These are phyloP conservation scores for Archilochus colubris DNA, from an alignment of 2,113 vertebrate species.

Conservation along the genomic window DNA sequence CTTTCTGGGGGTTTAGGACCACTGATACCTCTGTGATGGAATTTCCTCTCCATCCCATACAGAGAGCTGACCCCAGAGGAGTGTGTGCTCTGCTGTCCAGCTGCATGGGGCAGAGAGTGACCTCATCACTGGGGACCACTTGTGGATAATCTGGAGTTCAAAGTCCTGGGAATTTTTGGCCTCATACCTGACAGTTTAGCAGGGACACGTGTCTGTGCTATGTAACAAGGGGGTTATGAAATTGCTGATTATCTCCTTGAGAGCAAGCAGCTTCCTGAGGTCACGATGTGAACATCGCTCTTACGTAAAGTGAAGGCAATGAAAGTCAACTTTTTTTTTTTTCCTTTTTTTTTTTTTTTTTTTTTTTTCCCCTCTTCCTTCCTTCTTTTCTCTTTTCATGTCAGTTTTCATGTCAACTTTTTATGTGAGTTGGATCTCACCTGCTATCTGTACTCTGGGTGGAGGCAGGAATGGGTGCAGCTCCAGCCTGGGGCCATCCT, in stretches of 20 bases:
- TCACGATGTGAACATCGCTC: background rate
- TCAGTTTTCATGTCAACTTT: background rate
- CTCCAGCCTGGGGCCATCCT: conserved; percentile 18
- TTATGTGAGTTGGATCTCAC: background rate
- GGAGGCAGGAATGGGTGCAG: background rate
- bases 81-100: fast-evolving
- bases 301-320: background rate
- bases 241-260: background rate
- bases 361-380: background rate
- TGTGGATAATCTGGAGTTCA: background rate
- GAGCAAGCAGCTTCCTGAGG: background rate
- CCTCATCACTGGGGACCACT: background rate
- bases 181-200: background rate
- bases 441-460: background rate
- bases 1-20: background rate
- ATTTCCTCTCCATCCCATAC: background rate
- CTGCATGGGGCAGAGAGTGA: fast-evolving
- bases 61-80: background rate
- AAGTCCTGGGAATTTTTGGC: background rate
- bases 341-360: background rate
- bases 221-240: conserved; percentile 30
- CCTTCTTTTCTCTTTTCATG: background rate
- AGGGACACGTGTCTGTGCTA: background rate
- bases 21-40: fast-evolving
- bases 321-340: background rate